A percentile compares a stretch with the other conserved stretches of the same genome.
Conservation (phyloP, 2,113 vertebrate genomes). For the Megaceryle torquata region DNA sequence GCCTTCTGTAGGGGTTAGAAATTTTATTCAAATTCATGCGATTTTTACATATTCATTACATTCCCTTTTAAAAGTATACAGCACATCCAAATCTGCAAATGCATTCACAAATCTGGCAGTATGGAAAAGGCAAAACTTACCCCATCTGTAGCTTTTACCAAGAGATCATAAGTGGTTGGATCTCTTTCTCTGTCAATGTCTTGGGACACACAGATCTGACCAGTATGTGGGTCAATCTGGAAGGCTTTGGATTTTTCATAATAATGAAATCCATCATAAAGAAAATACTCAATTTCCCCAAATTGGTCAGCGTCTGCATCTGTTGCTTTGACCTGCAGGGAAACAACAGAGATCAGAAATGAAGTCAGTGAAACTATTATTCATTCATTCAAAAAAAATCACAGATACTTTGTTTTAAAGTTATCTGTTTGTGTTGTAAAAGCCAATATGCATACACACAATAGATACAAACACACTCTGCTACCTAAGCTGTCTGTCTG, state of each 20-base stretch:
- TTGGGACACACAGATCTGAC: slow-evolving; percentile 83
- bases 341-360: background rate
- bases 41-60: background rate
- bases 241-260: slow-evolving; percentile 81
- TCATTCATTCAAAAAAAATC: background rate
- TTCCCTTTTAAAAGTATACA: background rate
- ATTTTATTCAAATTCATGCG: background rate
- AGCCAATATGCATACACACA: background rate
- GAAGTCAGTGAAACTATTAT: background rate
- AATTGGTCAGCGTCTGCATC: slow-evolving; percentile 85
- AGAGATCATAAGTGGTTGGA: slow-evolving; percentile 79
- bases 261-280: slow-evolving; percentile 83
- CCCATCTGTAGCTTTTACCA: slow-evolving; percentile 89
- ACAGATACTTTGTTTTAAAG: background rate
- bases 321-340: slow-evolving; percentile 81
- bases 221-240: slow-evolving; percentile 77
- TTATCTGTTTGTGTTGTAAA: background rate
- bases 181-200: slow-evolving; percentile 87
- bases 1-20: background rate
- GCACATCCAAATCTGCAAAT: background rate
- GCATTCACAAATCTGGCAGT: background rate
- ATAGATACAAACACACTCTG: background rate
- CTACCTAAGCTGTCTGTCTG: background rate
- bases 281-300: slow-evolving; percentile 80
- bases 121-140: slow-evolving; percentile 69